Percentiles rank a stretch among this genome's conserved stretches.
Conservation (phyloP, 1,140 invertebrate species). For the Bombyx mandarina region DNA sequence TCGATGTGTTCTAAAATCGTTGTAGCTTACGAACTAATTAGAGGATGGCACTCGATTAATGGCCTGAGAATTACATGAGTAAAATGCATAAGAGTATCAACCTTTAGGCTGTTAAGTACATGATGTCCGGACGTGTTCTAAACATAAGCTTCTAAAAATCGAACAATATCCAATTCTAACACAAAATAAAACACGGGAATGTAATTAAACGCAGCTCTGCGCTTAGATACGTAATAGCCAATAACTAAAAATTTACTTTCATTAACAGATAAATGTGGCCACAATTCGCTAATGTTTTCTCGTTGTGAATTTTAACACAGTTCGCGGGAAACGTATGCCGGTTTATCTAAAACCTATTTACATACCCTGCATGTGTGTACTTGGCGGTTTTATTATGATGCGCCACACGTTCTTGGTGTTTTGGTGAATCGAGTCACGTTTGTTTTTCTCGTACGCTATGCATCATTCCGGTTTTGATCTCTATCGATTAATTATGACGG, state of each 20-base stretch:
- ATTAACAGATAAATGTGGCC: too few relatives aligned
- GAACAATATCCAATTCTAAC: too few relatives aligned
- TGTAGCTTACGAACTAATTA: constrained; percentile 61
- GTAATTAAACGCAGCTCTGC: too few relatives aligned
- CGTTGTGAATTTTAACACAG: too few relatives aligned
- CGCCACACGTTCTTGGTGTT: constrained; percentile 57
- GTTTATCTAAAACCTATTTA: too few relatives aligned
- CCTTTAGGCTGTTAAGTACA: constrained; percentile 31
- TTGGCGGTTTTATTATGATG: constrained; percentile 40
- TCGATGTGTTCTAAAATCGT: constrained; percentile 49
- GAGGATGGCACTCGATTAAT: constrained; percentile 69
- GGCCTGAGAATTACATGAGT: constrained; percentile 68
- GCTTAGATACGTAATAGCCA: too few relatives aligned
- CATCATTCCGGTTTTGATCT: constrained; percentile 39
- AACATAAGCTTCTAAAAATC: not conserved
- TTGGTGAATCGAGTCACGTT: constrained; percentile 68
- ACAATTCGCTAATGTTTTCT: too few relatives aligned
- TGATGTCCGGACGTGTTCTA: constrained; percentile 1
- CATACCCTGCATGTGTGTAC: too few relatives aligned
- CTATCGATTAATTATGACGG: constrained; percentile 6
- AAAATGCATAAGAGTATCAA: constrained; percentile 66
- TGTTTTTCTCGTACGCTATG: constrained; percentile 40
- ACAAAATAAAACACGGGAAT: too few relatives aligned
- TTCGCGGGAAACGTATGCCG: too few relatives aligned
- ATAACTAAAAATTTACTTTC: too few relatives aligned